A percentile compares a stretch with the other conserved stretches of the same genome.
phyloP scores from a whole-genome alignment of 2,113 vertebrate genomes.

The Jaculus jaculus region DNA sequence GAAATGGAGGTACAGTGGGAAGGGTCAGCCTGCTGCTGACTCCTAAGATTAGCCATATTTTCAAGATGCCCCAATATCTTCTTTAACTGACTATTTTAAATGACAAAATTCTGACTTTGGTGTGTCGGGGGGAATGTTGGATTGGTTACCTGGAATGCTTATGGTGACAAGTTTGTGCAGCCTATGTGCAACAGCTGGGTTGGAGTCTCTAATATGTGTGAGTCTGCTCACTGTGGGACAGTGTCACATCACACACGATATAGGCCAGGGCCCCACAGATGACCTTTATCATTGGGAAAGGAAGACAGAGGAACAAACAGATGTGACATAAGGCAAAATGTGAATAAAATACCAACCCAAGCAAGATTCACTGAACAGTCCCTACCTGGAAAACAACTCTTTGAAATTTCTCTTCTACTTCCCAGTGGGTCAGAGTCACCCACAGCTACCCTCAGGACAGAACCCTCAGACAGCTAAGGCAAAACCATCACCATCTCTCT shows the following conservation, averaged over 20 bases:
- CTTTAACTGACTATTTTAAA: not conserved
- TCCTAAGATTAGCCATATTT: not conserved
- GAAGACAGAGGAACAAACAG: not conserved
- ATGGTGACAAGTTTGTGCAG: not conserved
- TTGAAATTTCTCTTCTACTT: not conserved
- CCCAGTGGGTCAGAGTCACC: not conserved
- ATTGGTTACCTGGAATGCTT: not conserved
- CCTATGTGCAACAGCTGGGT: not conserved
- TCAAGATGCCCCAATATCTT: not conserved
- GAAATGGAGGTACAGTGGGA: not conserved
- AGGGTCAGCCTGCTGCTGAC: not conserved
- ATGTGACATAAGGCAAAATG: not conserved
- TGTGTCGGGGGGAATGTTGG: not conserved
- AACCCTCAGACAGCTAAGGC: not conserved
- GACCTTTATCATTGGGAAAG: not conserved
- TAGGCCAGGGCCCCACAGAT: not conserved
- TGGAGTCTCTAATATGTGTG: not conserved
- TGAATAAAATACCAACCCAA: not conserved
- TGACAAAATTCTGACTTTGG: constrained; percentile 7
- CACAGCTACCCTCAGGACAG: not conserved
- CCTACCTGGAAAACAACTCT: not conserved
- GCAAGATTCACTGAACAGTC: not conserved
- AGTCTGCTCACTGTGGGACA: not conserved
- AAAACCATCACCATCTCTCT: not conserved
- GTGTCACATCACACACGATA: not conserved